phyloP scores from a whole-genome alignment of 2,888 invertebrate genomes.

The Mongoloraphidia duomilia region DNA sequence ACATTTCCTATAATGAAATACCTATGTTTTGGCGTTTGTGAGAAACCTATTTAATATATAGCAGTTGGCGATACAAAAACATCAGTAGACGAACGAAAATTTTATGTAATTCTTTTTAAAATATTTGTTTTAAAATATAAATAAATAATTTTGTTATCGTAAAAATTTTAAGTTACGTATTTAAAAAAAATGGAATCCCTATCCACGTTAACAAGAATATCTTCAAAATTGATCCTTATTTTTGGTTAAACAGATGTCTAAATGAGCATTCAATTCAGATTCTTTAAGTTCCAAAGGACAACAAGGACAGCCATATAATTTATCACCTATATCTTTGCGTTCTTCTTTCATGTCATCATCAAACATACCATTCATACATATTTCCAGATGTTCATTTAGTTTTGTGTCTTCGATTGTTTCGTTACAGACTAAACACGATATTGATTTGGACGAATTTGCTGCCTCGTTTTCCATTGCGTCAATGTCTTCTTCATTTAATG shows the following conservation, averaged over 20 bases:
- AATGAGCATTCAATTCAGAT: conserved; percentile 41
- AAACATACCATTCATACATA: conserved; percentile 16
- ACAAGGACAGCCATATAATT: conserved; percentile 34
- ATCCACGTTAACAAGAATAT: too few species aligned
- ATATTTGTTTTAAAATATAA: too few species aligned
- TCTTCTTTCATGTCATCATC: conserved; percentile 1
- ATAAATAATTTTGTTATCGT: too few species aligned
- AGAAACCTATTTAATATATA: too few species aligned
- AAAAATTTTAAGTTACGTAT: too few species aligned
- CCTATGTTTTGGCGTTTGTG: too few species aligned
- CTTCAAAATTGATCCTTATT: too few species aligned
- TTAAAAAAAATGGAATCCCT: too few species aligned
- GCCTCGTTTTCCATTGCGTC: conserved; percentile 12
- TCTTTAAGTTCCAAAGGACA: conserved; percentile 39
- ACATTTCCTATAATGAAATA: too few species aligned
- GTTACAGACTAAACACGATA: conserved; percentile 30
- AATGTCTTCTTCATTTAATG: conserved; percentile 29
- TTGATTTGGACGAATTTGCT: conserved; percentile 7
- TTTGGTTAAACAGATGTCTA: conserved; percentile 31
- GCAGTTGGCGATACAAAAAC: too few species aligned
- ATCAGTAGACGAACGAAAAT: too few species aligned
- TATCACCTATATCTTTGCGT: not conserved
- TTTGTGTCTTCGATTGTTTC: conserved; percentile 21
- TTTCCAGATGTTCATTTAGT: conserved; percentile 29
- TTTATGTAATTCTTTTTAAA: too few species aligned